Evolutionary conservation across 2,888 invertebrate genomes (phyloP), one percentile per base, ranked within the genome.

Genomic region (Rhagonycha lutea): DNA sequence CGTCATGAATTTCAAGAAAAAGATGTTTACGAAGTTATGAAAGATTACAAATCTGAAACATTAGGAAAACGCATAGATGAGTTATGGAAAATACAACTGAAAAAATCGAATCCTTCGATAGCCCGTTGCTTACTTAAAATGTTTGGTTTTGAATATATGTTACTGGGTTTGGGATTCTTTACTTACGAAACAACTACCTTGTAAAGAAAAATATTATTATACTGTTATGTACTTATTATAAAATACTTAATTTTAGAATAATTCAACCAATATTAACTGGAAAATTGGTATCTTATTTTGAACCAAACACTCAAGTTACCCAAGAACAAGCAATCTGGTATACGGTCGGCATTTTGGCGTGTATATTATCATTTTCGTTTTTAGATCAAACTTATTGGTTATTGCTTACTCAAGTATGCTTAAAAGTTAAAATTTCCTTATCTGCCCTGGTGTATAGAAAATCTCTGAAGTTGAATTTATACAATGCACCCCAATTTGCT

Each of bases 401-500:
- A 86, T 91, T 89, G 14, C 90, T 93, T 14, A 89, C 92, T 79
- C 92, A 93, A 85, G 89, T 93, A 81, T 94, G 94, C 62, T 92
- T 93, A 89, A 91, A 92, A 85, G 88, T 94, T 81, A 89, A 94
- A 0, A 89, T 95, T 0, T 93, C 93, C 0, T 90, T 92, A 69
- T 93, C 94, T 70, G 92, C 94, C 0, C 87, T 95, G 11, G 90
- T 96, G 70, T 95, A 94, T 83, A 89, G 93, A 79, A 95, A 95
- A 88, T 90, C 91, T 10, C 85, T 92, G 61, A 89, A 90, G 79
- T 88, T 97, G 32, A 95, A 95, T 73, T 95, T 94, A 86, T 93
- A 93, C 3, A 94, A 97, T 0, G 88, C 96, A 63, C 94, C 94
- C 7, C 93, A 96, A 85, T 96, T 96, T 0, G 94, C 89, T 87